Evolutionary conservation across 35 echinoderm and acorn worm genomes (phyloP), one percentile per base, ranked within the genome.

Genomic region (Apostichopus californicus): DNA sequence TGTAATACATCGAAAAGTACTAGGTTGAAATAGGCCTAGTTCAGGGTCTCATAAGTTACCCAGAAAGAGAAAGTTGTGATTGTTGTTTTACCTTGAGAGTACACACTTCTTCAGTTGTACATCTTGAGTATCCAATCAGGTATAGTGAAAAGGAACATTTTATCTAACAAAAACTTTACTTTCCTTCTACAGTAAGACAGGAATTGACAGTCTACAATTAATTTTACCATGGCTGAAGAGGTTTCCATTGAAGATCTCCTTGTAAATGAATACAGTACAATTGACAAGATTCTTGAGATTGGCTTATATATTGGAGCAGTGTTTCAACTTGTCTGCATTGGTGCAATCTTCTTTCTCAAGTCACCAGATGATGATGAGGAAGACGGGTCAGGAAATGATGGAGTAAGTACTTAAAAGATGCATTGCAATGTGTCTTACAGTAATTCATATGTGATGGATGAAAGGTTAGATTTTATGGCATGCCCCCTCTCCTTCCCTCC

Each of bases 251-350:
- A 91, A 57, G 72, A 91, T 52, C 73, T 91, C 28, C 55, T 91
- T 18, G 89, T 57, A 79, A 91, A 91, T 79, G 70, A 55, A 9
- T 91, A 91, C 55, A 77, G 70, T 7, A 91, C 77, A 53, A 91
- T 91, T 79, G 89, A 91, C 77, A 77, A 78, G 54, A 56, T 91
- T 54, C 59, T 91, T 17, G 77, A 91, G 34, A 78, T 78, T 78
- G 89, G 89, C 73, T 54, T 91, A 73, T 91, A 91, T 56, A 79
- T 91, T 57, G 89, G 89, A n/a, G 89, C 89, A 58, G 54, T 91
- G 23, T 91, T 91, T 54, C 89, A 91, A 73, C 15, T 91, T 14
- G 77, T 91, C 14, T 53, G 52, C 52, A 91, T 91, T 0, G 89
- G 72, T 61, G 71, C 89, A 9, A 91, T 91, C 20, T 91, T 91